Conservation (phyloP, 2,797 vertebrate species). For the Acipenser oxyrinchus region DNA sequence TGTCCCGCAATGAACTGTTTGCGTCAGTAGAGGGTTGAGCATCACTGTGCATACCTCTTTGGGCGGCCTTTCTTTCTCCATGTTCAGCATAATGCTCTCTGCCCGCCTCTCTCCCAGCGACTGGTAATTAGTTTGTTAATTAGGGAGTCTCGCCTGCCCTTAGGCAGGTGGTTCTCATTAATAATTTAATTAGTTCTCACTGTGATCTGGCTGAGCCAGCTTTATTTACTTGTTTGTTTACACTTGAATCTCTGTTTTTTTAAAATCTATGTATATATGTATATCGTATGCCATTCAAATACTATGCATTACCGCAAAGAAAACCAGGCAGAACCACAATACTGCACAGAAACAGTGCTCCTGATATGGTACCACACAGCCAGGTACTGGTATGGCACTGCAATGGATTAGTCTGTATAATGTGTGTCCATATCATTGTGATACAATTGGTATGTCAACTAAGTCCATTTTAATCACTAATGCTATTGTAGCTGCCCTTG, state of each 20-base stretch:
- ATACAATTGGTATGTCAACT: too few species aligned
- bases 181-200: conserved; percentile 35
- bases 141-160: conserved; percentile 30
- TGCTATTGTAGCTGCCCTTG: too few species aligned
- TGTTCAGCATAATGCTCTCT: background rate
- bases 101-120: conserved; percentile 16
- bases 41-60: too few species aligned
- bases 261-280: background rate
- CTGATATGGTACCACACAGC: too few species aligned
- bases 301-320: background rate
- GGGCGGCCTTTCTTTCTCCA: background rate
- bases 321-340: background rate
- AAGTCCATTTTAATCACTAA: too few species aligned
- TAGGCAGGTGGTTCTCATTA: conserved; percentile 41
- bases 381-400: too few species aligned
- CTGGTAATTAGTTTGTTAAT: conserved; percentile 30
- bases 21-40: too few species aligned
- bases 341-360: too few species aligned
- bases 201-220: too few species aligned
- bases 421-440: too few species aligned
- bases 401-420: too few species aligned
- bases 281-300: background rate
- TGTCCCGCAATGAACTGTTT: too few species aligned
- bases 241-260: background rate
- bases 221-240: background rate